A percentile compares a stretch with the other conserved stretches of the same genome.
phyloP scores from a whole-genome alignment of 1,140 invertebrate species.

The Brachionus paranguensis region DNA sequence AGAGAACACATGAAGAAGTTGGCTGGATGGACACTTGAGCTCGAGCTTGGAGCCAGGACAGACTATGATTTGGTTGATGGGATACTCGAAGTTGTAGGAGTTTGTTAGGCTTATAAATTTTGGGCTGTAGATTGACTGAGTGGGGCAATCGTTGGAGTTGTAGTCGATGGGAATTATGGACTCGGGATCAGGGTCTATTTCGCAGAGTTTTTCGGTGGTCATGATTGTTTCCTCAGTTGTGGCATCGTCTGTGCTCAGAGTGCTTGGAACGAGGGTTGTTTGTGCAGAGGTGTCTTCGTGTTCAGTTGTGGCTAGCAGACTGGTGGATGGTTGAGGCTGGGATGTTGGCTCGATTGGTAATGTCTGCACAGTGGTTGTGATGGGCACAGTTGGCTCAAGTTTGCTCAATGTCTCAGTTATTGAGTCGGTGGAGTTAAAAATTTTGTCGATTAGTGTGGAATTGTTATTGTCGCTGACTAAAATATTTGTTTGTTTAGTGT shows the following conservation, averaged over 20 bases:
- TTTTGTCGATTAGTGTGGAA: background rate
- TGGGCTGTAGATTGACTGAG: constrained; percentile 9
- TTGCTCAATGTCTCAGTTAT: background rate
- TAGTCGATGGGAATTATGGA: background rate
- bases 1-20: background rate
- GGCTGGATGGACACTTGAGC: constrained; percentile 1
- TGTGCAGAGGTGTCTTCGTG: background rate
- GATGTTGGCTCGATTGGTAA: background rate
- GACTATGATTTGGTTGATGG: constrained; percentile 22
- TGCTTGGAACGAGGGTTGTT: background rate
- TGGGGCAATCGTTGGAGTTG: background rate
- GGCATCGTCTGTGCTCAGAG: background rate
- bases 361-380: background rate
- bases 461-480: background rate
- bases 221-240: background rate
- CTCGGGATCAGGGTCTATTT: background rate
- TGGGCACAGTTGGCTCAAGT: background rate
- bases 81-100: constrained; percentile 17
- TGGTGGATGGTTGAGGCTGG: background rate
- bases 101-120: background rate
- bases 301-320: background rate
- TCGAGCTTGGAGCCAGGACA: constrained; percentile 6
- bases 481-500: background rate
- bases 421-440: background rate
- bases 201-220: background rate